Conservation (phyloP, 2,113 vertebrate genomes). For the Todiramphus saurophagus region DNA sequence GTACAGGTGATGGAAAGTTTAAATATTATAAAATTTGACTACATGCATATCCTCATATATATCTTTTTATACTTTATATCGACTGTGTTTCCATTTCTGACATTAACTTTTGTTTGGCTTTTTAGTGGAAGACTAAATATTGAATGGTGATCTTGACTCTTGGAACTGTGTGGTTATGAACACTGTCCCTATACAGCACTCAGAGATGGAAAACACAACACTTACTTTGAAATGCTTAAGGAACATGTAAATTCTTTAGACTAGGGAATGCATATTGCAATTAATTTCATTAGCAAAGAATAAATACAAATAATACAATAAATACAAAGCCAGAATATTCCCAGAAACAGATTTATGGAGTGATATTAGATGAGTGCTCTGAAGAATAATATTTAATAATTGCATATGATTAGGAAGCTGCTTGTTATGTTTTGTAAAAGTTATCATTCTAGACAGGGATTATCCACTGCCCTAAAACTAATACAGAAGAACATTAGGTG, state of each 20-base stretch:
- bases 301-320: neutral
- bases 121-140: neutral
- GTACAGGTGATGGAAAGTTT: neutral
- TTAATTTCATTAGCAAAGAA: neutral
- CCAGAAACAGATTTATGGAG: neutral
- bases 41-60: neutral
- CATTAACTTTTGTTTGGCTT: neutral
- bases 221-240: neutral
- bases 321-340: neutral
- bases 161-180: neutral
- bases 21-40: neutral
- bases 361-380: neutral
- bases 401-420: neutral
- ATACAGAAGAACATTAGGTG: neutral
- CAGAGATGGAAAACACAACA: neutral
- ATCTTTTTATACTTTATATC: neutral
- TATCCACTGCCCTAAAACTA: neutral
- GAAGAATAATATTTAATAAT: neutral
- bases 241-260: neutral
- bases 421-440: neutral
- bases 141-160: neutral
- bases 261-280: neutral
- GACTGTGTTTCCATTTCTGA: neutral
- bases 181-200: neutral
- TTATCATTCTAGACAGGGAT: neutral